phyloP scores from a whole-genome alignment of 2,888 invertebrate species.

The Dasysyrphus tricinctus region DNA sequence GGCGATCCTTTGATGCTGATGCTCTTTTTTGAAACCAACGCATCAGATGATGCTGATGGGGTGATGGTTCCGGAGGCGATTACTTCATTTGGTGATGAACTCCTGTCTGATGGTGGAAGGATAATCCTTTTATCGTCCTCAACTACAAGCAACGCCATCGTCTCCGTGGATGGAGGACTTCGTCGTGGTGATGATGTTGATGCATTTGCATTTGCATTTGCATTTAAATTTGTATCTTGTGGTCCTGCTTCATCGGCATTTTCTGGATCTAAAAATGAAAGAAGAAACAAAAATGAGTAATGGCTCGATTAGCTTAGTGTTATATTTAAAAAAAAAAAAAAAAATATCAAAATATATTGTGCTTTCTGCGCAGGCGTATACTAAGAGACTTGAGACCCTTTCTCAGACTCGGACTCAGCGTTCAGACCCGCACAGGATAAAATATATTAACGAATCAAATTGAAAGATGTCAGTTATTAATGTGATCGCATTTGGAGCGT shows the following conservation, averaged over 20 bases:
- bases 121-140: conserved; percentile 64
- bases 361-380: conserved; percentile 54
- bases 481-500: conserved; percentile 83
- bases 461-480: conserved; percentile 83
- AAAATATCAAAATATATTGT: conserved; percentile 7
- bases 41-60: conserved; percentile 29
- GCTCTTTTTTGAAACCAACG: conserved; percentile 41
- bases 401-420: background rate
- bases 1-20: conserved; percentile 32
- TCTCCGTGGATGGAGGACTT: conserved; percentile 3
- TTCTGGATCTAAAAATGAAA: conserved; percentile 52
- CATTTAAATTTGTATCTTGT: conserved; percentile 38
- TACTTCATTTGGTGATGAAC: conserved; percentile 66
- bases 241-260: conserved; percentile 39
- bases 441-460: conserved; percentile 81
- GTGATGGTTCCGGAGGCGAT: conserved; percentile 30
- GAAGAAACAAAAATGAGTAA: conserved; percentile 54
- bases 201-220: conserved; percentile 36
- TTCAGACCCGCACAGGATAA: conserved; percentile 2
- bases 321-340: conserved; percentile 54
- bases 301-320: conserved; percentile 45
- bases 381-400: background rate
- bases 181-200: conserved; percentile 16
- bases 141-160: conserved; percentile 12
- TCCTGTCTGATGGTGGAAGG: conserved; percentile 56